Evolutionary conservation across 2,888 invertebrate genomes (phyloP).

Genomic region (Coelopa pilipes): DNA sequence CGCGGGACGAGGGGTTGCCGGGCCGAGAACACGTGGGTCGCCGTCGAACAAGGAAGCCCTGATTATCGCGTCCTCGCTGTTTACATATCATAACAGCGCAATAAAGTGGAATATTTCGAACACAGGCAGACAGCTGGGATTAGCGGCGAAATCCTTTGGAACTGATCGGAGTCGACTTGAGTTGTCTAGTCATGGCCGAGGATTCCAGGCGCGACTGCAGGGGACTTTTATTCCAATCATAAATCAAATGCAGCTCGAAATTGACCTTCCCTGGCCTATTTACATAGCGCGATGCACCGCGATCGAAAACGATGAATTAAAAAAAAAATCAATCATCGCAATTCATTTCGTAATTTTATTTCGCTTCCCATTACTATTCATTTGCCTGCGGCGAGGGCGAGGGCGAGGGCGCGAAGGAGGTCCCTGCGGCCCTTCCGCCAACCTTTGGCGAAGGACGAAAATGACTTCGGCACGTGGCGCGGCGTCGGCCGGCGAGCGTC

Average conservation of each 20-base stretch:
- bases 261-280: slow-evolving; percentile 19
- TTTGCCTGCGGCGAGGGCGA: slow-evolving; percentile 7
- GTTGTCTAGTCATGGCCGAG: too few relatives aligned
- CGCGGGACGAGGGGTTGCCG: too few relatives aligned
- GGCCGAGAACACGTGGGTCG: too few relatives aligned
- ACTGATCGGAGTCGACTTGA: too few relatives aligned
- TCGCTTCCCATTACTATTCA: slow-evolving; percentile 21
- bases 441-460: slow-evolving; percentile 12
- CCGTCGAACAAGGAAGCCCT: too few relatives aligned
- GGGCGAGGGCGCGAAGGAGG: not conserved
- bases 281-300: slow-evolving; percentile 7
- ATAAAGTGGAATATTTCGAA: too few relatives aligned
- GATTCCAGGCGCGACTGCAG: too few relatives aligned
- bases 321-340: too few relatives aligned
- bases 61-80: too few relatives aligned
- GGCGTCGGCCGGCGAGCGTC: slow-evolving; percentile 45
- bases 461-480: slow-evolving; percentile 45
- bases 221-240: not conserved
- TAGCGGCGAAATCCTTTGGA: too few relatives aligned
- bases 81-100: too few relatives aligned
- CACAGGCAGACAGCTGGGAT: too few relatives aligned
- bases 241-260: slow-evolving; percentile 24
- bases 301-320: not conserved
- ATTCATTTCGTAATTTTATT: not conserved
- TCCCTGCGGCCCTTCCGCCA: not conserved